Evolutionary conservation across 2,797 vertebrate species (phyloP).

Genomic region (Chelidonichthys spinosus): DNA sequence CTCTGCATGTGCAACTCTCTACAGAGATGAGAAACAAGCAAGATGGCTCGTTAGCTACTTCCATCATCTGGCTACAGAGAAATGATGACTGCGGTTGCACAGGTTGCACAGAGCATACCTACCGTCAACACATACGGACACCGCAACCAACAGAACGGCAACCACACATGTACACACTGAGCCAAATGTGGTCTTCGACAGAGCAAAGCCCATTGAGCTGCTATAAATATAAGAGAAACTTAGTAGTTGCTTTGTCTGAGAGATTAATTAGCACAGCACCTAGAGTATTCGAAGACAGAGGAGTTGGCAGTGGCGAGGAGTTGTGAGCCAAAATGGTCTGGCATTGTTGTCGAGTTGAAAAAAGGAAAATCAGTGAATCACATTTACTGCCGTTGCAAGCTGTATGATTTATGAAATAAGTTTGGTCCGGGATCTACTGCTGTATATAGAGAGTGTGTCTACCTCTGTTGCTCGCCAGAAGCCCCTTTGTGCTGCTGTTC

Average conservation of each 20-base stretch:
- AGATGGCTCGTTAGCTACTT: too few relatives aligned
- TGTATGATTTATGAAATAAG: constrained; percentile 42
- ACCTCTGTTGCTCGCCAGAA: constrained; percentile 61
- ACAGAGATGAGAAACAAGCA: too few relatives aligned
- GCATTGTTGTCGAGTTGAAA: constrained; percentile 30
- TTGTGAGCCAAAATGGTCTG: constrained; percentile 20
- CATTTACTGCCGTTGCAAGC: constrained; percentile 30
- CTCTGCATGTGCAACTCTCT: too few relatives aligned
- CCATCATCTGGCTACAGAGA: too few relatives aligned
- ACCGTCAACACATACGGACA: constrained; percentile 55
- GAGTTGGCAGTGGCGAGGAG: constrained; percentile 27
- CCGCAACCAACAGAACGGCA: constrained; percentile 39
- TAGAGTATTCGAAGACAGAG: constrained; percentile 53
- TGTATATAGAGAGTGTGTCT: constrained; percentile 44
- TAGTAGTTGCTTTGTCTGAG: constrained; percentile 58
- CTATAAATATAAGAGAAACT: constrained; percentile 58
- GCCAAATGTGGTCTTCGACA: constrained; percentile 56
- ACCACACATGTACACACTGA: constrained; percentile 42
- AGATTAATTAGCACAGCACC: constrained; percentile 63
- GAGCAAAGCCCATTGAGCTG: constrained; percentile 44
- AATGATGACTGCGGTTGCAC: not conserved
- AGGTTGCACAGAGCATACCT: constrained; percentile 47
- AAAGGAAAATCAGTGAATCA: constrained; percentile 26
- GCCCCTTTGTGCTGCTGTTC: constrained; percentile 56
- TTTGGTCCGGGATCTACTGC: constrained; percentile 43